Evolutionary conservation across 2,113 vertebrate genomes (phyloP).

Genomic region (Ameiurus melas): DNA sequence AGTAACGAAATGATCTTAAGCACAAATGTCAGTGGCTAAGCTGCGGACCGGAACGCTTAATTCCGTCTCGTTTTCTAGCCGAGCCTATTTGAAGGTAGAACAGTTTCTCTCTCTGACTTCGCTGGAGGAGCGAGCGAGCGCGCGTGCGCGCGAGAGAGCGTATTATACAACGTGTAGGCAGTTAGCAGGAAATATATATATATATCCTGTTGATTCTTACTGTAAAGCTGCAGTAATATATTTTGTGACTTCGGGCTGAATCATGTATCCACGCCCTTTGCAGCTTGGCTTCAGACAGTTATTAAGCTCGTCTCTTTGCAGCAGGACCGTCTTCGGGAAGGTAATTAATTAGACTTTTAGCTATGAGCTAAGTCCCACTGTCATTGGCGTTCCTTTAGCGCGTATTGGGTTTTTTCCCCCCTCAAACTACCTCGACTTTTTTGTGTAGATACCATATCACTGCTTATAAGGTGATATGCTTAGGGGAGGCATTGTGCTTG

Average conservation of each 20-base stretch:
- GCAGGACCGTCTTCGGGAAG: conserved; percentile 59
- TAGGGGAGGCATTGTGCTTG: background rate
- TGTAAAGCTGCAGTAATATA: conserved; percentile 21
- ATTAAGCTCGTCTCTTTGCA: conserved; percentile 45
- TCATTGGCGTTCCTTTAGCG: background rate
- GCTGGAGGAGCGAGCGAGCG: no score
- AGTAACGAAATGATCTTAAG: no score
- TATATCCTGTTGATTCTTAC: conserved; percentile 36
- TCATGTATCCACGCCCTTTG: conserved; percentile 73
- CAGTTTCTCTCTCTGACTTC: conserved; percentile 75
- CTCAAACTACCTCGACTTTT: background rate
- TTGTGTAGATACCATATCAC: background rate
- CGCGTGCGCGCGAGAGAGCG: no score
- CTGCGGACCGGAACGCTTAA: conserved; percentile 5
- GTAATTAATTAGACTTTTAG: conserved; percentile 55
- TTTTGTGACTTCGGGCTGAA: conserved; percentile 47
- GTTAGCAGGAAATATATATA: background rate
- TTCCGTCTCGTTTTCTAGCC: conserved; percentile 38
- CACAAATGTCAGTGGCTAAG: background rate
- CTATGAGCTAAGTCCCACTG: background rate
- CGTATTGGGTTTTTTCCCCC: background rate
- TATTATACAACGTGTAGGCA: conserved; percentile 51
- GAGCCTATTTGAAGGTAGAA: conserved; percentile 51
- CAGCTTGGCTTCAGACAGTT: conserved; percentile 61
- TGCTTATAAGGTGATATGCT: background rate